Conservation (phyloP, 2,888 invertebrate species). For the Cosmia pyralina region DNA sequence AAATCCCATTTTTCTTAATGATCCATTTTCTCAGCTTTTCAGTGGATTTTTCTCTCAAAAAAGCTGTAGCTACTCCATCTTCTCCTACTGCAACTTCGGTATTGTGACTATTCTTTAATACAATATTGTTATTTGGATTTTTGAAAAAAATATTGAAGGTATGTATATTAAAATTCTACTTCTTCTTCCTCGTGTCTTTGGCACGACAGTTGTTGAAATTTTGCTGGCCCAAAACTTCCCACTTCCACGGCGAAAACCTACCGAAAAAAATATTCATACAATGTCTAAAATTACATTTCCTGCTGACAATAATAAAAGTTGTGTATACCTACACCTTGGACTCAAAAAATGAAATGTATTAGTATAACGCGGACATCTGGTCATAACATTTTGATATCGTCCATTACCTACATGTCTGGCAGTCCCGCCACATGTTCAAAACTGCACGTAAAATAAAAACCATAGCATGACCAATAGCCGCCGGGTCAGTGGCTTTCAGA, state of each 20-base stretch:
- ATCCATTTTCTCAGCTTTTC: background rate
- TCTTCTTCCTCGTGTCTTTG: too few species aligned
- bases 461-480: constrained; percentile 19
- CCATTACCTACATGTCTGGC: constrained; percentile 49
- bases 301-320: background rate
- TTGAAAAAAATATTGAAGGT: too few species aligned
- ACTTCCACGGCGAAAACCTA: too few species aligned
- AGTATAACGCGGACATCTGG: constrained; percentile 27
- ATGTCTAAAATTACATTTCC: background rate
- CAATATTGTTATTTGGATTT: background rate
- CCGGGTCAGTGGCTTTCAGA: constrained; percentile 58
- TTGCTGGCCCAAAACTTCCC: too few species aligned
- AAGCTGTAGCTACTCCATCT: background rate
- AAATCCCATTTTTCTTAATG: background rate
- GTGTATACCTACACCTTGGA: background rate
- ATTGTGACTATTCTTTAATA: background rate
- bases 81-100: background rate
- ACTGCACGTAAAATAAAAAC: constrained; percentile 55
- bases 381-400: constrained; percentile 55
- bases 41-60: background rate
- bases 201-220: too few species aligned
- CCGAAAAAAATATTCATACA: background rate
- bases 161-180: too few species aligned
- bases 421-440: constrained; percentile 34
- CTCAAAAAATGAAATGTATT: constrained; percentile 19